Base-by-base conservation (phyloP, 2,888 invertebrate genomes). In the Epirrhoe alternata region DNA sequence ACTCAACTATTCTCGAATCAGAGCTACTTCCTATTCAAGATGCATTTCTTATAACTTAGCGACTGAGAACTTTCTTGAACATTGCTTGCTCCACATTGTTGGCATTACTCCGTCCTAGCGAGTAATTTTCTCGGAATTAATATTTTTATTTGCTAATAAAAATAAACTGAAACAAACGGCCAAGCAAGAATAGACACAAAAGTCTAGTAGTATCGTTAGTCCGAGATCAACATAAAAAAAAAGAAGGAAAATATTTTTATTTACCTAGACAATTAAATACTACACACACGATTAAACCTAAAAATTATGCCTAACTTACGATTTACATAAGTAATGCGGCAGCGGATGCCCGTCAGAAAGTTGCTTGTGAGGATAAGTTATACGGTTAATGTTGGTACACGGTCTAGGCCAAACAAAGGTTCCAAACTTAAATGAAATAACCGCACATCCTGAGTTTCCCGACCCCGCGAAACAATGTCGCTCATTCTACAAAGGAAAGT, bases 401-500 rank as follows among this genome's bases (percentile, higher is more conserved):
- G 30, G 30, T 24, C 52, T 58, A 45, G 51, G 42, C 52, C 31
- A 67, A 63, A 60, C 63, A 67, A 63, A 60, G 42, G 58, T 10
- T 53, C 38, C 31, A 16, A 63, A 64, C 58, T 68, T 61, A 64
- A 61, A 68, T 64, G 57, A 64, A 60, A 60, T 66, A 66, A 68
- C 55, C 64, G 42, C 61, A 51, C 45, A 51, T 54, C 59, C 64
- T 49, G 66, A 57, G 59, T 57, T 56, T 16, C 55, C 59, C 67
- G 59, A 55, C 66, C 66, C 54, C 12, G 6, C 56, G 63, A 56
- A 68, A 68, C 68, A 68, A 68, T 68, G 61, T 68, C 47, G 50
- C 51, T 42, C 62, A 55, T 67, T 53, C 58, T 45, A 67, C 67
- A 68, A 68, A 68, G 68, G 64, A 57, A 68, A 68, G 49, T 68